These are phyloP conservation scores for Cantharis nigra DNA, from an alignment of 2,888 invertebrate species.

Conservation along the genomic window DNA sequence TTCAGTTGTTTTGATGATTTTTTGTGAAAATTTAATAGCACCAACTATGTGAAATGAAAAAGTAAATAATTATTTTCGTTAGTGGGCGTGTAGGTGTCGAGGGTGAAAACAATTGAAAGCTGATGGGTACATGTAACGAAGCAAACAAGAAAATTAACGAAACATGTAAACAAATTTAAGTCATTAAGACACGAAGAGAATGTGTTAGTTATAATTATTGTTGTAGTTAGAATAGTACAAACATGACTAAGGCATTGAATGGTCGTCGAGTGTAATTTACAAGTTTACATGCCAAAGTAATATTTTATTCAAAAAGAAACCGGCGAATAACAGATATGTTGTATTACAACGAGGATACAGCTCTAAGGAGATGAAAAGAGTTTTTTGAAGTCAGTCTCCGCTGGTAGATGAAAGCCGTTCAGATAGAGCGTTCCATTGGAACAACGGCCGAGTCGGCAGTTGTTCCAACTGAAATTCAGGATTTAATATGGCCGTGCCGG, in stretches of 20 bases:
- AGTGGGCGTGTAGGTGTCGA: background rate
- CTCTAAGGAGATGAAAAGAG: conserved; percentile 50
- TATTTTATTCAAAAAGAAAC: conserved; percentile 45
- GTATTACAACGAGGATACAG: conserved; percentile 52
- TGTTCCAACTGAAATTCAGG: conserved; percentile 49
- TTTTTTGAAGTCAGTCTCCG: conserved; percentile 51
- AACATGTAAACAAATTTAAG: conserved; percentile 17
- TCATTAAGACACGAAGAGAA: conserved; percentile 12
- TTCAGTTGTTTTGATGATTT: too few species aligned
- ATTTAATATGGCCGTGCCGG: conserved; percentile 28
- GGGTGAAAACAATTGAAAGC: background rate
- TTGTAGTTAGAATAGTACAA: conserved; percentile 13
- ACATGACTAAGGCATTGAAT: conserved; percentile 24
- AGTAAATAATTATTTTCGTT: background rate
- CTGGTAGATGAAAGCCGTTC: conserved; percentile 38
- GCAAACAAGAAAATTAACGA: conserved; percentile 1
- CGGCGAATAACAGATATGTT: conserved; percentile 54
- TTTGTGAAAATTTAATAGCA: background rate
- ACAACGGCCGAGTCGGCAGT: conserved; percentile 50
- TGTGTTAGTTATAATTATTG: conserved; percentile 22
- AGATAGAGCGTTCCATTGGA: conserved; percentile 48
- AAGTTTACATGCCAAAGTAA: conserved; percentile 29
- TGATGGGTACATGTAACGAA: background rate
- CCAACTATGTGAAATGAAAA: too few species aligned
- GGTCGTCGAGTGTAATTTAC: conserved; percentile 28